Percentiles rank a stretch among this genome's conserved stretches.
These are phyloP conservation scores for Trichonephila inaurata DNA, from an alignment of 1,140 invertebrate genomes.

Conservation along the genomic window DNA sequence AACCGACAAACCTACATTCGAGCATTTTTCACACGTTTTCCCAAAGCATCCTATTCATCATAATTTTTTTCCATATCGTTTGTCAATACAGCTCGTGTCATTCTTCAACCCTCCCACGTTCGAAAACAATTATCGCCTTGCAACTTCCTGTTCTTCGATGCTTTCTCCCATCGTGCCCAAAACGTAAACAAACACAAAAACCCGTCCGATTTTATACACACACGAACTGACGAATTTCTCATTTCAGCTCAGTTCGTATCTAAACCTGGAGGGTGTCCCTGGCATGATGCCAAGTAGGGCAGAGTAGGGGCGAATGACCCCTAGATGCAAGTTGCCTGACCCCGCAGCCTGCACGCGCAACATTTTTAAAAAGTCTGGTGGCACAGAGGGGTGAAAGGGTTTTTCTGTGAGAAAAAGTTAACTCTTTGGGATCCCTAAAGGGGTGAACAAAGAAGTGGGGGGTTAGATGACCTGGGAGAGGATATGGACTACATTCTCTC, in stretches of 20 bases:
- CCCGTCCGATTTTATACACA: neutral
- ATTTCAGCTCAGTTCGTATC: neutral
- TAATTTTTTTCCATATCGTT: neutral
- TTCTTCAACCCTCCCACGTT: conserved; percentile 8
- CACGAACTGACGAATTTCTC: neutral
- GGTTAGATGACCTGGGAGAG: conserved; percentile 20
- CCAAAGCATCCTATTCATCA: neutral
- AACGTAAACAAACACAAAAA: conserved; percentile 42
- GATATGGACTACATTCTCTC: neutral
- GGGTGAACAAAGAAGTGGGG: neutral
- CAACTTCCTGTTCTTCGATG: neutral
- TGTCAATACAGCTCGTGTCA: neutral
- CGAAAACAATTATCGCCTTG: conserved; percentile 34
- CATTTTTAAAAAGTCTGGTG: no score
- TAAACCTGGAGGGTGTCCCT: conserved; percentile 28
- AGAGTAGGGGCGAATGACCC: conserved; percentile 64
- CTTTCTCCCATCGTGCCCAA: neutral
- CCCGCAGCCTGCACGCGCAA: neutral
- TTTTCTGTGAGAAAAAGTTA: conserved; percentile 46
- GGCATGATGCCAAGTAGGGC: conserved; percentile 48
- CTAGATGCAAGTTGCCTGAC: conserved; percentile 34
- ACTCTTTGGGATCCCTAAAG: neutral
- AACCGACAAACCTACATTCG: neutral
- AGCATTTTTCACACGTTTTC: neutral
- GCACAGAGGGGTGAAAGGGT: neutral